phyloP scores from a whole-genome alignment of 2,888 invertebrate species.

The Ophion slaviceki region DNA sequence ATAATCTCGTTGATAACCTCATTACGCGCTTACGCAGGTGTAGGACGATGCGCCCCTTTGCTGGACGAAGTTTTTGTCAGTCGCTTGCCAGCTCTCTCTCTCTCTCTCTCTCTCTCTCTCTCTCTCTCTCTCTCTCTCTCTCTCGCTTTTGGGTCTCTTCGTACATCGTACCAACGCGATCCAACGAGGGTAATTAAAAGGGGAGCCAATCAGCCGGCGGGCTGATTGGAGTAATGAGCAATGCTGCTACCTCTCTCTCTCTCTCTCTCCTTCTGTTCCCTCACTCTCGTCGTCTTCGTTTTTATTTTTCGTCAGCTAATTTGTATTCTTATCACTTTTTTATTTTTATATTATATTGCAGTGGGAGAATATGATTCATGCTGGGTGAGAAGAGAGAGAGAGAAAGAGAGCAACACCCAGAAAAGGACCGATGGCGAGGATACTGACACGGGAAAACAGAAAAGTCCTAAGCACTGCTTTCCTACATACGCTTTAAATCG shows the following conservation, averaged over 20 bases:
- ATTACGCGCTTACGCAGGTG: constrained; percentile 70
- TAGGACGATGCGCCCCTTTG: constrained; percentile 47
- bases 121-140: neutral
- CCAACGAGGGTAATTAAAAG: constrained; percentile 76
- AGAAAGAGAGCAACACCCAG: too few species aligned
- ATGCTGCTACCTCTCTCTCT: constrained; percentile 59
- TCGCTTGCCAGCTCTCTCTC: neutral
- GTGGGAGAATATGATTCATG: neutral
- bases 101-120: too few species aligned
- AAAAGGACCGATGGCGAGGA: neutral
- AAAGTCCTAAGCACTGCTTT: neutral
- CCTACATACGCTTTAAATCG: constrained; percentile 55
- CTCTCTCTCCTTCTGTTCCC: neutral
- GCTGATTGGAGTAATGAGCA: constrained; percentile 77
- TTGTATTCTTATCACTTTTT: neutral
- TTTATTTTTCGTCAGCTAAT: constrained; percentile 24
- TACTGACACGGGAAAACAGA: neutral
- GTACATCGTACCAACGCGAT: constrained; percentile 66
- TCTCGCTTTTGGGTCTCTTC: neutral
- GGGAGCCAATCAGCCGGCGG: constrained; percentile 77
- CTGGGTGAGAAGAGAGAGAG: neutral
- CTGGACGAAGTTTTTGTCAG: constrained; percentile 50
- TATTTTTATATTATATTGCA: neutral
- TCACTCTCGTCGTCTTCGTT: neutral
- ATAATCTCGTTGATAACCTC: constrained; percentile 78